Conservation (phyloP, 2,113 vertebrate genomes). For the Charina bottae region DNA sequence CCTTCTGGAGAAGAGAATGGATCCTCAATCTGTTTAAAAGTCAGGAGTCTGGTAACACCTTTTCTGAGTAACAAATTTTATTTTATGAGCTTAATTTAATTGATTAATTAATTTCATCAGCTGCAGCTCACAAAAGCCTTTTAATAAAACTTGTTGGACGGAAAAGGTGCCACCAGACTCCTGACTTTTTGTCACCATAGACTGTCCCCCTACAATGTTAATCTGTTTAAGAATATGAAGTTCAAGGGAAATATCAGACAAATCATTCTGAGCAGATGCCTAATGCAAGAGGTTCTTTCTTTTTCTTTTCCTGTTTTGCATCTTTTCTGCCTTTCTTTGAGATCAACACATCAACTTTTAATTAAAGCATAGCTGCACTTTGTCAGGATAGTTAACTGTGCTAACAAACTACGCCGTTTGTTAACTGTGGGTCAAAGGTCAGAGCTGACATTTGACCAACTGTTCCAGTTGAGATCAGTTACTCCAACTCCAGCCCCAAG, state of each 20-base stretch:
- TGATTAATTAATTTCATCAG: background rate
- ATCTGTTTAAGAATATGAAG: background rate
- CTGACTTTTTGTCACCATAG: background rate
- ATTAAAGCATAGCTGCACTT: background rate
- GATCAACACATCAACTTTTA: background rate
- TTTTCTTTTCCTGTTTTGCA: background rate
- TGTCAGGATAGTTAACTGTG: background rate
- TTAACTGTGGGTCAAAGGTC: background rate
- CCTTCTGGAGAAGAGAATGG: background rate
- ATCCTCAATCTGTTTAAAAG: background rate
- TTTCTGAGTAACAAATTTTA: background rate
- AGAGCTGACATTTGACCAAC: background rate
- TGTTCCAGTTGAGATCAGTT: background rate
- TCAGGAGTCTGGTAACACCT: background rate
- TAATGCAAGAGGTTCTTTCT: background rate
- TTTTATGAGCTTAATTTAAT: background rate
- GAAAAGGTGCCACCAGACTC: background rate
- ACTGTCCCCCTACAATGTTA: background rate
- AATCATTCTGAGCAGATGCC: background rate
- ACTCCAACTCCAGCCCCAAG: background rate
- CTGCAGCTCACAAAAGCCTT: background rate
- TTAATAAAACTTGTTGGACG: background rate
- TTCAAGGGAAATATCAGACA: background rate
- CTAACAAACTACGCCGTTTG: background rate
- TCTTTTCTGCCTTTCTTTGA: background rate